Evolutionary conservation across 1,140 invertebrate species (phyloP), one percentile per base, ranked within the genome.

Genomic region (Orchestia grillus): DNA sequence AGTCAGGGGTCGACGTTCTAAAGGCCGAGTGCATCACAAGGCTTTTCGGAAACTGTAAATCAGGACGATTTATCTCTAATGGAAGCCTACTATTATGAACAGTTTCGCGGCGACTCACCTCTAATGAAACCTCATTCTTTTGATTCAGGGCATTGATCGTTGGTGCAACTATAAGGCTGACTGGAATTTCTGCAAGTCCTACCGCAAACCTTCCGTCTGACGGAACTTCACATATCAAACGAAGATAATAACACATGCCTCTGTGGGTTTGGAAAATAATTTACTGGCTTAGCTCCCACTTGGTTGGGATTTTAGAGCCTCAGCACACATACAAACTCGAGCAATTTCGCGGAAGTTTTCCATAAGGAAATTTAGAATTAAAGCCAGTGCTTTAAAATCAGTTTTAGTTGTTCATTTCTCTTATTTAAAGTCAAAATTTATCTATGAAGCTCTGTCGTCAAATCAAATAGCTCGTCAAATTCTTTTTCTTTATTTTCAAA

Each of bases 21-120:
- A 94, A 47, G 92, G 43, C 44, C 19, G 92, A 94, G 92, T 94
- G 92, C 92, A 94, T 94, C 92, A 36, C 44, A 94, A 45, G 92
- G 43, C 92, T 94, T 94, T 94, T 94, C 92, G 92, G 92, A 94
- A 94, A 94, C 92, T 44, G 43, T 94, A 94, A 94, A 94, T 94
- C 92, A 44, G 43, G 44, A 94, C 43, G 92, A 94, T 94, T 94
- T 94, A 94, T 94, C 41, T 94, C 92, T 94, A 94, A 94, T 94
- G 92, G 92, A 94, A 94, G 92, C 92, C 92, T 94, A 94, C 92
- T 94, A 94, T 94, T 94, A 94, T 94, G 92, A 94, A 94, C 92
- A 44, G 92, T 94, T 94, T 47, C 92, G 92, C 44, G 41, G 43
- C 41, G 92, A 94, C 44, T 40, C 92, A 94, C 92, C 92, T 94